Conservation (phyloP, 2,113 vertebrate species). For the Microtus oregoni region DNA sequence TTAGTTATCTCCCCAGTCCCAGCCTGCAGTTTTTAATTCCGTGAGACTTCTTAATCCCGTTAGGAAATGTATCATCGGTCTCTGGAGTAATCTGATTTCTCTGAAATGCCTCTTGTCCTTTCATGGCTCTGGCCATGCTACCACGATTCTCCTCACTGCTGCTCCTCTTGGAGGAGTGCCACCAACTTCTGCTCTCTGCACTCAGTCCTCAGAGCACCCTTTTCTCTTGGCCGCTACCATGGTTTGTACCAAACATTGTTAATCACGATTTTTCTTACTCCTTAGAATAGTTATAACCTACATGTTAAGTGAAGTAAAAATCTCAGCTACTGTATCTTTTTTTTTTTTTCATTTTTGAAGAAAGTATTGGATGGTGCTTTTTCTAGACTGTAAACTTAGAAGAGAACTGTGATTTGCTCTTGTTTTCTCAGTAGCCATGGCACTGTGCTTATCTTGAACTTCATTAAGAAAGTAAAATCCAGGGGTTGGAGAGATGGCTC, state of each 20-base stretch:
- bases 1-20: background rate
- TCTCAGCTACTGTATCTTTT: background rate
- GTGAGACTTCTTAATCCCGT: background rate
- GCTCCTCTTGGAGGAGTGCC: background rate
- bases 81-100: background rate
- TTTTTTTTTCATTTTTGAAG: background rate
- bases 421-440: background rate
- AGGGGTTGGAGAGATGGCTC: too few species aligned
- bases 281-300: background rate
- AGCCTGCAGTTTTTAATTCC: slow-evolving; percentile 18
- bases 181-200: background rate
- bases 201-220: background rate
- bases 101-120: background rate
- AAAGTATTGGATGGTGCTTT: background rate
- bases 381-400: background rate
- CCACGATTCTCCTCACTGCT: background rate
- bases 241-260: background rate
- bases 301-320: background rate
- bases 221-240: background rate
- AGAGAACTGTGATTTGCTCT: background rate
- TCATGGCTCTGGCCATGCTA: background rate
- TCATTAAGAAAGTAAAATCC: background rate
- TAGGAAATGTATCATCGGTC: background rate
- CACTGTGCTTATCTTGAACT: slow-evolving; percentile 26
- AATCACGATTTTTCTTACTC: background rate